These are phyloP conservation scores for Paracanthobrama guichenoti DNA, from an alignment of 2,113 vertebrate species.

Conservation along the genomic window DNA sequence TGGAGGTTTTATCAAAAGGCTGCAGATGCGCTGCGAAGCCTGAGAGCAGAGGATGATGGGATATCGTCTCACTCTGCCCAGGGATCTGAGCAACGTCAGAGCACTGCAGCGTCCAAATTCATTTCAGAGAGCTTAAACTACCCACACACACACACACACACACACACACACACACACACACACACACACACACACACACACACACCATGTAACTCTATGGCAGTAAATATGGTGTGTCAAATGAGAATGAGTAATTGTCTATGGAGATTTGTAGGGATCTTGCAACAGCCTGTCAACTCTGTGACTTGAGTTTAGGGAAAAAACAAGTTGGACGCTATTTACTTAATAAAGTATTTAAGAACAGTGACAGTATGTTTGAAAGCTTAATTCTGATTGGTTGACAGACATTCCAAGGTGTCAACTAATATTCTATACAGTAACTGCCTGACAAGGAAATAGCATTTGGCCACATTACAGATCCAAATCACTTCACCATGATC, in stretches of 20 bases:
- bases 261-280: constrained; percentile 30
- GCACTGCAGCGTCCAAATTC: constrained; percentile 37
- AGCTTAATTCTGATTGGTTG: neutral
- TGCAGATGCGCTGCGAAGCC: constrained; percentile 42
- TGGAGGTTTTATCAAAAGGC: constrained; percentile 54
- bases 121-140: constrained; percentile 42
- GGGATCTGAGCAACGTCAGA: constrained; percentile 35
- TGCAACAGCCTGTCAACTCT: constrained; percentile 26
- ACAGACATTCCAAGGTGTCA: neutral
- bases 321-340: neutral
- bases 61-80: constrained; percentile 28
- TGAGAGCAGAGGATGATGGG: constrained; percentile 47
- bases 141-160: constrained; percentile 29
- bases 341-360: neutral
- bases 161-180: constrained; percentile 34
- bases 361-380: neutral
- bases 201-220: constrained; percentile 32
- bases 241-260: constrained; percentile 41
- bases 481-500: neutral
- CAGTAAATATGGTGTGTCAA: constrained; percentile 29
- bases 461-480: neutral
- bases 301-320: constrained; percentile 19
- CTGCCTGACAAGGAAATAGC: neutral
- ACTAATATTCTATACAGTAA: neutral
- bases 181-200: constrained; percentile 31